Evolutionary conservation across 1,140 invertebrate genomes (phyloP), one percentile per base, ranked within the genome.

Genomic region (Drosophila kurseongensis): DNA sequence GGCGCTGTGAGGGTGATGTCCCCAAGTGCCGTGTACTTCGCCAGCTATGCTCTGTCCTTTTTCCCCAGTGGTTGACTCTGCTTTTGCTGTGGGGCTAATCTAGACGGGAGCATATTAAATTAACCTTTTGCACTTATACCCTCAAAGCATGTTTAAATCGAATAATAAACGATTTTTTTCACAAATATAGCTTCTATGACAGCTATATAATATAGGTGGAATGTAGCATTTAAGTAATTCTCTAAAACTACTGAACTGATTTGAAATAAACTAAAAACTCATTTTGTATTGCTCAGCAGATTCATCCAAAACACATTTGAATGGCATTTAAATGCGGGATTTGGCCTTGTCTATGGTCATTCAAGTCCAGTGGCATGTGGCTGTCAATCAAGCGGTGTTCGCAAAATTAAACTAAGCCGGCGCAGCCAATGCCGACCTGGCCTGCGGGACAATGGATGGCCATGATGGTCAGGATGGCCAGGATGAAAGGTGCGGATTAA

Each of bases 401-500:
- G 62, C 57, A 55, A 84, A 84, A 80, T 80, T 78, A 71, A 74
- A 61, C 74, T 84, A 84, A 80, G 84, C 80, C 68, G 68, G 77
- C 80, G 55, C 50, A 52, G 68, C 73, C 68, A 83, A 69, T 74
- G 55, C 32, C 73, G 75, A 66, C 68, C 76, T 52, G 71, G 54
- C 16, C 71, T 32, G 48, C 23, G 29, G 14, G 36, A 55, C 51
- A 61, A 51, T 16, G 38, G 56, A 65, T 16, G 14, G 38, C 47
- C 40, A 16, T 29, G 48, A 42, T 18, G 56, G 56, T 6, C 75
- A 65, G 57, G 29, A 63, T 63, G 59, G 56, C n/a, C 83, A 68
- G 57, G 36, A 67, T 45, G 42, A 90, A 89, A 90, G 84, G 83
- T 89, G 84, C 63, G 57, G 85, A 80, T 89, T 90, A 75, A 40